phyloP scores from a whole-genome alignment of 2,797 vertebrate genomes.

The Aythya fuligula region DNA sequence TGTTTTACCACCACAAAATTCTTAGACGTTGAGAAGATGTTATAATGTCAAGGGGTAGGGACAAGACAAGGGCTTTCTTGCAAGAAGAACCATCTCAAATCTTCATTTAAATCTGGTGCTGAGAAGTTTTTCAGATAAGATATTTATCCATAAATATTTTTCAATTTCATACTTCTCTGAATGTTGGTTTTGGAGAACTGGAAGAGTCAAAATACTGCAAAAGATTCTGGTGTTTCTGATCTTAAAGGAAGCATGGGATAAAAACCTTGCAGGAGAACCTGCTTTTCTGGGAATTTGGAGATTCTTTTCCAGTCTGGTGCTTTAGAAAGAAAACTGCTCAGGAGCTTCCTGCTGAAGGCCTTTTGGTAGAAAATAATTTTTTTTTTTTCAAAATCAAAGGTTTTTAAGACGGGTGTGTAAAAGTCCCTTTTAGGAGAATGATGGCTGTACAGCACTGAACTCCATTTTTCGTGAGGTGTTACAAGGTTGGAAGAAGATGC shows the following conservation, averaged over 20 bases:
- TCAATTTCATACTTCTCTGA: neutral
- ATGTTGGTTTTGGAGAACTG: neutral
- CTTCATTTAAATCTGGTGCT: neutral
- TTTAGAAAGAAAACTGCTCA: neutral
- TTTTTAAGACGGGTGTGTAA: neutral
- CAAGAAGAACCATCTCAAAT: neutral
- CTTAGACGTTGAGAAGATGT: neutral
- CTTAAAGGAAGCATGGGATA: neutral
- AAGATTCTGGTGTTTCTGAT: neutral
- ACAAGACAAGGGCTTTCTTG: neutral
- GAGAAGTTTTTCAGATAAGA: neutral
- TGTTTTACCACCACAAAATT: neutral
- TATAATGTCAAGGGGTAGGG: neutral
- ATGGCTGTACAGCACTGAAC: rapidly evolving
- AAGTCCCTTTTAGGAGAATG: neutral
- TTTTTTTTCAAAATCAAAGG: neutral
- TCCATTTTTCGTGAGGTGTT: neutral
- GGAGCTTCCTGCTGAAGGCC: neutral
- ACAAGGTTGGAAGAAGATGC: neutral
- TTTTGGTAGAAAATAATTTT: neutral
- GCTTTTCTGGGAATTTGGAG: neutral
- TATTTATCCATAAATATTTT: neutral
- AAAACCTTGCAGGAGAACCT: neutral
- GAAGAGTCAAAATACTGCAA: neutral
- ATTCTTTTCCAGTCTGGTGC: neutral